phyloP scores from a whole-genome alignment of 2,113 vertebrate species.

The Rhynchopsitta pachyrhyncha region DNA sequence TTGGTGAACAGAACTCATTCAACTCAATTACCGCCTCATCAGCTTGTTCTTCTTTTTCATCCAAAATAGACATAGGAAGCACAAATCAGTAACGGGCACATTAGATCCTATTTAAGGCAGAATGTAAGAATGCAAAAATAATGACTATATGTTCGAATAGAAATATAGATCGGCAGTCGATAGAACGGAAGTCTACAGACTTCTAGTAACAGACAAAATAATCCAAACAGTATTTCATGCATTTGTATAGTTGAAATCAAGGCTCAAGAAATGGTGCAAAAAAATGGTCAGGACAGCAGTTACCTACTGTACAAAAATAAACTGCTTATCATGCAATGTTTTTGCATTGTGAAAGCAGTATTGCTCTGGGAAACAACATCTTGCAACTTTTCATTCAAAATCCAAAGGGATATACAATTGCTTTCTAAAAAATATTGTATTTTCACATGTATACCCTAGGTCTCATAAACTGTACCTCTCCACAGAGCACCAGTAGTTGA shows the following conservation, averaged over 20 bases:
- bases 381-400: background rate
- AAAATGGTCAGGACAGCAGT: background rate
- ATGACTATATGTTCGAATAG: background rate
- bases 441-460: background rate
- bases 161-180: constrained; percentile 31
- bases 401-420: background rate
- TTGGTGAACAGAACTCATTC: background rate
- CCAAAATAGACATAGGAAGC: background rate
- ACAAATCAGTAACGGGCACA: background rate
- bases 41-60: background rate
- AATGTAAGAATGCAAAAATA: constrained; percentile 42
- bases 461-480: background rate
- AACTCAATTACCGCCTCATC: background rate
- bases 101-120: constrained; percentile 18
- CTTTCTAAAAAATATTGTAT: background rate
- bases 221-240: constrained; percentile 34
- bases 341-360: background rate
- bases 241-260: constrained; percentile 1
- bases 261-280: background rate
- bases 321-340: background rate
- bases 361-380: background rate
- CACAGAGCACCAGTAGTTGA: background rate
- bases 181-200: constrained; percentile 10
- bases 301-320: constrained; percentile 51
- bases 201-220: constrained; percentile 58